Base-by-base conservation (phyloP, 2,888 invertebrate genomes). In the Drosophila quinaria region DNA sequence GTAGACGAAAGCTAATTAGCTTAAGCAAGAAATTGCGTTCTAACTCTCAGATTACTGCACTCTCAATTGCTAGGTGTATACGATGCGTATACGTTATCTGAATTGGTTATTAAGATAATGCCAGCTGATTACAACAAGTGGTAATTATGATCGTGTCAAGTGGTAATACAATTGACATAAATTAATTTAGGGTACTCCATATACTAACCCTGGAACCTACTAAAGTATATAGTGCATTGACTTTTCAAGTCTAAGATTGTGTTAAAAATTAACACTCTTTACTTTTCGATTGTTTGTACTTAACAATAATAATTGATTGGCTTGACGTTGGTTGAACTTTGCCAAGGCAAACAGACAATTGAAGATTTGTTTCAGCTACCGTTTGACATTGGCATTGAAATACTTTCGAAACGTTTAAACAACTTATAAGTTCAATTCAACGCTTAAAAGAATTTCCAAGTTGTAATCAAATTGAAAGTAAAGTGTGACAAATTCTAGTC, bases 11-110 rank as follows among this genome's bases (percentile, higher is more conserved):
- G 25, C 54, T 59, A 75, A 74, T 74, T 72, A 63, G 55, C 62
- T 72, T 35, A 41, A 44, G 8, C 54, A 50, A 42, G 54, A 63
- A 67, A 78, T 76, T 73, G 74, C 78, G 74, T 59, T 78, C 47
- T 61, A 61, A 6, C 41, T 10, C 13, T 25, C 25, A 51, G 51
- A 58, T 52, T 25, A 56, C 33, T 71, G 47, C 44, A n/a, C 19
- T 54, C 49, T n/a, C 4, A 41, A 35, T 11, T 46, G 13, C 29
- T 10, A 42, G 5, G 19, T 33, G 13, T 42, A 44, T 61, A 51
- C 41, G 33, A 17, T 50, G 61, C 61, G 35, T 61, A 70, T 52
- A 59, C 41, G 54, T 63, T 78, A 75, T 78, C 75, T 59, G 22
- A 46, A 31, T 15, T 17, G 13, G n/a, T 39, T 42, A 44, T 39